A percentile compares a stretch with the other conserved stretches of the same genome.
phyloP scores from a whole-genome alignment of 2,113 vertebrate species.

The Martes martes region DNA sequence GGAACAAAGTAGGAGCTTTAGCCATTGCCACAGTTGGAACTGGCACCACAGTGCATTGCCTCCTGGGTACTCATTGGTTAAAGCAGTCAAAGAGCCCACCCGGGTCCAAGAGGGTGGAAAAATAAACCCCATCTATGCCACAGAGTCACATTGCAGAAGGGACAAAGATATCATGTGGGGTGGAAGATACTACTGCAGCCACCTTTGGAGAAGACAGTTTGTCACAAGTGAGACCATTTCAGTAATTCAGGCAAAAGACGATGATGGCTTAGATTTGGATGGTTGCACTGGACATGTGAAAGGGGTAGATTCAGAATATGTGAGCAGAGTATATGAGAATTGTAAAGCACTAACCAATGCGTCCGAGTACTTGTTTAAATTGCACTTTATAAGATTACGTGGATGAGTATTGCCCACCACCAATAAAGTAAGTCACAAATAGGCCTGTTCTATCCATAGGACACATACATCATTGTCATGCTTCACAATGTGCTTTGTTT shows the following conservation, averaged over 20 bases:
- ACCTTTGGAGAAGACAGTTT: background rate
- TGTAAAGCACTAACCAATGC: background rate
- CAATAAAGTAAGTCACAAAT: background rate
- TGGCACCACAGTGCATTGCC: too few species aligned
- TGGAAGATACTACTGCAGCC: background rate
- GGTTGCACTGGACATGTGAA: background rate
- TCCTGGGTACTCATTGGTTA: background rate
- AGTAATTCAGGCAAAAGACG: background rate
- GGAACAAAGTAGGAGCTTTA: background rate
- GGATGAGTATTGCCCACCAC: background rate
- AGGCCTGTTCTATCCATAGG: background rate
- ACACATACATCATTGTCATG: background rate
- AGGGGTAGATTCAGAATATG: background rate
- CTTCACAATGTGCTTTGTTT: conserved; percentile 26
- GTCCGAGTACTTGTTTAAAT: background rate
- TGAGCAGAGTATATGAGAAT: background rate
- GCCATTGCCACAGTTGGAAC: background rate
- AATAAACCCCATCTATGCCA: background rate
- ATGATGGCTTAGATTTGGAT: background rate
- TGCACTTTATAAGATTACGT: background rate
- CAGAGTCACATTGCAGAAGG: background rate
- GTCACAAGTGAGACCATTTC: background rate
- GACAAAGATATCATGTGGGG: background rate
- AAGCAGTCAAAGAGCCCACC: background rate
- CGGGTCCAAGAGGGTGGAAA: background rate